These are phyloP conservation scores for Semaprochilodus insignis DNA, from an alignment of 2,797 vertebrate genomes.

Conservation along the genomic window DNA sequence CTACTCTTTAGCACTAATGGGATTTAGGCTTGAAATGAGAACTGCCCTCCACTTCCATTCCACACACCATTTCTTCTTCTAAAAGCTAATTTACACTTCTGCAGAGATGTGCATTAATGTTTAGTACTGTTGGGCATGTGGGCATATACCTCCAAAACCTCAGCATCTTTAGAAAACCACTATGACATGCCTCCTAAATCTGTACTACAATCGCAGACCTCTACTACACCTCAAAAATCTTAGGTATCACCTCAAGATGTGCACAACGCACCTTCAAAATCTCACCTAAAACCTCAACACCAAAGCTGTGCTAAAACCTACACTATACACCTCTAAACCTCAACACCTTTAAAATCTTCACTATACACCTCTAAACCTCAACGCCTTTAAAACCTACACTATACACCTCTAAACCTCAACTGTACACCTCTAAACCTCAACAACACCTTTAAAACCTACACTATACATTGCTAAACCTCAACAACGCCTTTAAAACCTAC, in stretches of 20 bases:
- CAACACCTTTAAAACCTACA: background rate
- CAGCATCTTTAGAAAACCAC: background rate
- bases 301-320: no score
- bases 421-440: no score
- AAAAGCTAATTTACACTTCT: background rate
- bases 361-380: background rate
- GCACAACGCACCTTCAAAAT: background rate
- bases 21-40: conserved; percentile 1
- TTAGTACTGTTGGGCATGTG: no score
- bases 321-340: background rate
- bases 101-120: background rate
- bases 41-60: background rate
- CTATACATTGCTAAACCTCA: background rate
- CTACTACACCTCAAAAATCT: background rate
- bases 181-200: background rate
- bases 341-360: background rate
- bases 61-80: background rate
- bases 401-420: background rate
- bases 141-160: background rate
- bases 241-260: background rate
- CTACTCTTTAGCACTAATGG: background rate
- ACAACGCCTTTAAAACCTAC: no score
- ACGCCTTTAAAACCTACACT: background rate
- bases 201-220: background rate
- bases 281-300: no score